These are phyloP conservation scores for Cygnus atratus DNA, from an alignment of 2,113 vertebrate species.

Conservation along the genomic window DNA sequence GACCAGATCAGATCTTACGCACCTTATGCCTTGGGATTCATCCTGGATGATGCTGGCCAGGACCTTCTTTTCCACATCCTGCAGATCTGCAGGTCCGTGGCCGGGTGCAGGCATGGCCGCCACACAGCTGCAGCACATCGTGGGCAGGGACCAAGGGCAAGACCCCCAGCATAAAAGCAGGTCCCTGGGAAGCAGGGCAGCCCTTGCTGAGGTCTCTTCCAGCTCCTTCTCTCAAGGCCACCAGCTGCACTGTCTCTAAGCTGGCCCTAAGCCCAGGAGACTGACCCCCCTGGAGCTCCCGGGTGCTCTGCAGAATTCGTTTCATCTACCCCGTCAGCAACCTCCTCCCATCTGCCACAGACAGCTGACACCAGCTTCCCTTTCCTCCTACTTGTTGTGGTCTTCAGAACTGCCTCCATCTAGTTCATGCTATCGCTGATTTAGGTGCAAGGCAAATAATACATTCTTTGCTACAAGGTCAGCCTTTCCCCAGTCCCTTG, in stretches of 20 bases:
- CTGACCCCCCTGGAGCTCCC: neutral
- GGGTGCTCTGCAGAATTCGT: neutral
- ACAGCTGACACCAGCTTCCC: neutral
- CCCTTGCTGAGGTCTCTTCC: neutral
- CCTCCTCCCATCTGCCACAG: neutral
- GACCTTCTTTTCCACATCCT: neutral
- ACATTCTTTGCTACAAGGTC: neutral
- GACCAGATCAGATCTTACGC: neutral
- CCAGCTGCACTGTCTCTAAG: neutral
- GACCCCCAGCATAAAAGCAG: neutral
- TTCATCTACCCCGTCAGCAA: neutral
- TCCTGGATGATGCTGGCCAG: neutral
- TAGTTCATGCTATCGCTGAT: neutral
- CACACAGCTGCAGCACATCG: neutral
- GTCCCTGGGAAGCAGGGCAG: neutral
- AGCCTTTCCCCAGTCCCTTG: neutral
- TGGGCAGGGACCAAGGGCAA: neutral
- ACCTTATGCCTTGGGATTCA: neutral
- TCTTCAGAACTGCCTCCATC: neutral
- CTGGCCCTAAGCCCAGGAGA: neutral
- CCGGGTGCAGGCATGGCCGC: neutral
- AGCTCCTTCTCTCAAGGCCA: neutral
- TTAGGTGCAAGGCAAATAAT: neutral
- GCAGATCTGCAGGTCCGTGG: neutral
- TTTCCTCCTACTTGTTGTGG: neutral